Evolutionary conservation across 2,113 vertebrate species (phyloP).

Genomic region (Bubo bubo): DNA sequence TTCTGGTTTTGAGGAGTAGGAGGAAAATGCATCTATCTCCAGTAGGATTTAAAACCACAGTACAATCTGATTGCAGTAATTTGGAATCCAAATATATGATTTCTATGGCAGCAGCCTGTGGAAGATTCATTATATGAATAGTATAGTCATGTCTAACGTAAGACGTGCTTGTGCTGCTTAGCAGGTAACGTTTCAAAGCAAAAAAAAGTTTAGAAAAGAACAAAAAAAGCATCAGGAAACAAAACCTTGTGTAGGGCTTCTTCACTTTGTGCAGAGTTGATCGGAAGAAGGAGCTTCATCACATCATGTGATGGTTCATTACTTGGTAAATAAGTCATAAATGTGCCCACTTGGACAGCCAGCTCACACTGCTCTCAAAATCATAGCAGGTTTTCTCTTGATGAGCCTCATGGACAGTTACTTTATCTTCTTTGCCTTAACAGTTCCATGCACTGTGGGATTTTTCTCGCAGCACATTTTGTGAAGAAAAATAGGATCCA

Average conservation of each 20-base stretch:
- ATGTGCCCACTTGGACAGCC: background rate
- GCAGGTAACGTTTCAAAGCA: background rate
- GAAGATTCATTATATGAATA: background rate
- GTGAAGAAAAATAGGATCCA: background rate
- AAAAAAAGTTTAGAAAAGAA: background rate
- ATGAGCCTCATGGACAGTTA: background rate
- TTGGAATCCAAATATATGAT: background rate
- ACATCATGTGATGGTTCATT: background rate
- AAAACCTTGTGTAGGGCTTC: background rate
- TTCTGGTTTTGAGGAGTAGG: background rate
- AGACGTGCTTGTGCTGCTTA: background rate
- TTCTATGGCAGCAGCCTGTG: background rate
- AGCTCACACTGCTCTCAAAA: slow-evolving; percentile 3
- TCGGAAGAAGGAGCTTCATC: background rate
- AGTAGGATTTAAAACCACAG: background rate
- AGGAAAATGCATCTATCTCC: background rate
- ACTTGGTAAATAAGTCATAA: background rate
- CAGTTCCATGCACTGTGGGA: background rate
- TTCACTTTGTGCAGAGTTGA: background rate
- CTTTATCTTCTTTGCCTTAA: background rate
- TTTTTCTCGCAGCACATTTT: background rate
- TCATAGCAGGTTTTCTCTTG: slow-evolving; percentile 12
- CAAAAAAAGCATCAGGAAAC: background rate
- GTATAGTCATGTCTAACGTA: background rate
- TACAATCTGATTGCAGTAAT: background rate